Base-by-base conservation (phyloP, 2,113 vertebrate genomes). In the Nematolebias whitei region DNA sequence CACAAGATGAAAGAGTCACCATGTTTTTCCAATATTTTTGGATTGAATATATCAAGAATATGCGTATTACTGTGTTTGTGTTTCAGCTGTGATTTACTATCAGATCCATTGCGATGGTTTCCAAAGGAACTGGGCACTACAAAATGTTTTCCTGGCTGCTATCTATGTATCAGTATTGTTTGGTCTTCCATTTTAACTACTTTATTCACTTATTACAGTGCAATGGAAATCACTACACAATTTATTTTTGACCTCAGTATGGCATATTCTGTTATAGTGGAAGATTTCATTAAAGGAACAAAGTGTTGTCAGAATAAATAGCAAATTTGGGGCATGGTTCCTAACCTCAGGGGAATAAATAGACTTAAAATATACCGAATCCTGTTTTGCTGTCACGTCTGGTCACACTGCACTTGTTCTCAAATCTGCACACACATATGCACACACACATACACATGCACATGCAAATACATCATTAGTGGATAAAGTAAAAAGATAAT, bases 1-100 rank as follows among this genome's bases (percentile, higher is more conserved):
- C 53, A 54, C 12, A 49, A 4, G 45, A 64, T 74, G 45, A 84
- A 51, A 53, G n/a, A 20, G 10, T 67, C 16, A 55, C 11, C 49
- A 65, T 5, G 4, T 23, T 59, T 60, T 16, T n/a, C 43, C 64
- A 43, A 1, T n/a, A n/a, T 13, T 16, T 29, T 58, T 50, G 0
- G 13, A 39, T 56, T 68, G 9, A 40, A 15, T 10, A 1, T 57
- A 43, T 19, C n/a, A n/a, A n/a, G 58, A 71, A 55, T 1, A 43
- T 35, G 24, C 48, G 8, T 50, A 12, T 41, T 50, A 20, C n/a
- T 13, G 24, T n/a, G 10, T 29, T n/a, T 64, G 10, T 19, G 22
- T 14, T 19, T 5, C 10, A 53, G 35, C 48, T 39, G 53, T 49
- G 4, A 11, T 40, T 54, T 38, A 41, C 48, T 54, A 12, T 45